Evolutionary conservation across 2,797 vertebrate genomes (phyloP), one percentile per base, ranked within the genome.

Genomic region (Gallinago nigripennis): DNA sequence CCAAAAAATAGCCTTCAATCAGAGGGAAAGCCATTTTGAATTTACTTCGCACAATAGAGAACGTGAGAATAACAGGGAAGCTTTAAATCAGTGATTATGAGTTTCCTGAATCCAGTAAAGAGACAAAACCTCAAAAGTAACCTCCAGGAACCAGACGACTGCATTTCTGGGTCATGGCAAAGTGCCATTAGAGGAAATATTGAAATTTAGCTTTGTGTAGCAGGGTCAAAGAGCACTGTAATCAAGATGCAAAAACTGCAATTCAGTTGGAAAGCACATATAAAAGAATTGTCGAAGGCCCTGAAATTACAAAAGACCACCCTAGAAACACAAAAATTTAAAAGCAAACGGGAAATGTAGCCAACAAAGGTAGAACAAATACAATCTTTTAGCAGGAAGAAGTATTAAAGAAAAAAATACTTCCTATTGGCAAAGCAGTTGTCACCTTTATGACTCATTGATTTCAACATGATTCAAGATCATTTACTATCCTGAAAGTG

Each of bases 361-460:
- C 12, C 56, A 33, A 84, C 83, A 88, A 57, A 46, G 4, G 17
- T 21, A 81, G 69, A 90, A 82, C 8, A 73, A 83, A 79, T n/a
- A 79, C 28, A 86, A 21, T 2, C 20, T 61, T 70, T 87, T 30
- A 71, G 69, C 37, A 90, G 57, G 80, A 88, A 72, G n/a, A 86
- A 51, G 33, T 65, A 88, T 16, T 51, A 48, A 48, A 48, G 78
- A 88, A 80, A 56, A 61, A 89, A 90, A 65, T 53, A 78, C 41
- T 85, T 73, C 73, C 45, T 84, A 94, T 56, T 89, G 88, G 92
- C 83, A 90, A 79, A 94, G 81, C 78, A 90, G 81, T 94, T 11
- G 0, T 75, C 81, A 87, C 88, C 53, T 88, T 96, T 92, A 95
- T 68, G 90, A 88, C 24, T 84, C 64, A 97, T 86, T 95, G 96